These are phyloP conservation scores for Poecilia wingei DNA, from an alignment of 2,797 vertebrate genomes.

Conservation along the genomic window DNA sequence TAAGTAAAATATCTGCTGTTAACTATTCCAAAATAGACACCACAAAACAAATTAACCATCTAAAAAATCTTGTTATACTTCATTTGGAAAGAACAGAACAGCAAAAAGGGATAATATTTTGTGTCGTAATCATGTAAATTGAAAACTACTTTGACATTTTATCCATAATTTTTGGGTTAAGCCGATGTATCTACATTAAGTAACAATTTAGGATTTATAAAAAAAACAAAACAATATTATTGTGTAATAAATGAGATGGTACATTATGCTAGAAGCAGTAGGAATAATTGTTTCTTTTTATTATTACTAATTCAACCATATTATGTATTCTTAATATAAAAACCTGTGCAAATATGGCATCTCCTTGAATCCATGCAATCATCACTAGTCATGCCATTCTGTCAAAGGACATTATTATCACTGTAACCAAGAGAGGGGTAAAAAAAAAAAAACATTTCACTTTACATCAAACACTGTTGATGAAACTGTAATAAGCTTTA, in stretches of 20 bases:
- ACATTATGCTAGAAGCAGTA: background rate
- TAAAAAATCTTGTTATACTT: background rate
- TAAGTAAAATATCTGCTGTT: background rate
- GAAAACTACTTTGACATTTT: background rate
- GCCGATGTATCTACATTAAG: background rate
- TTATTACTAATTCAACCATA: background rate
- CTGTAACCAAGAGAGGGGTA: background rate
- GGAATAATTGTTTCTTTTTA: background rate
- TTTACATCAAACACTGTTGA: constrained; percentile 25
- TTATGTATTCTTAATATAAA: background rate
- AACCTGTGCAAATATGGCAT: background rate
- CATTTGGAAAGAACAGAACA: background rate
- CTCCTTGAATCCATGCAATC: background rate
- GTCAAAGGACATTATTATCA: background rate
- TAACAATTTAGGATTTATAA: background rate
- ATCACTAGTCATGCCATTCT: background rate
- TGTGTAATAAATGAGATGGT: background rate
- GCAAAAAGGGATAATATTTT: background rate
- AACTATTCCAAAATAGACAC: background rate
- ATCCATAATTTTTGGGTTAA: background rate
- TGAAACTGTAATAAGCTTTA: constrained; percentile 31
- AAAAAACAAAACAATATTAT: background rate
- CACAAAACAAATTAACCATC: background rate
- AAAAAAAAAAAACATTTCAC: background rate
- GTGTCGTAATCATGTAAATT: background rate